phyloP scores from a whole-genome alignment of 1,140 invertebrate genomes.

The Lepeophtheirus salmonis region DNA sequence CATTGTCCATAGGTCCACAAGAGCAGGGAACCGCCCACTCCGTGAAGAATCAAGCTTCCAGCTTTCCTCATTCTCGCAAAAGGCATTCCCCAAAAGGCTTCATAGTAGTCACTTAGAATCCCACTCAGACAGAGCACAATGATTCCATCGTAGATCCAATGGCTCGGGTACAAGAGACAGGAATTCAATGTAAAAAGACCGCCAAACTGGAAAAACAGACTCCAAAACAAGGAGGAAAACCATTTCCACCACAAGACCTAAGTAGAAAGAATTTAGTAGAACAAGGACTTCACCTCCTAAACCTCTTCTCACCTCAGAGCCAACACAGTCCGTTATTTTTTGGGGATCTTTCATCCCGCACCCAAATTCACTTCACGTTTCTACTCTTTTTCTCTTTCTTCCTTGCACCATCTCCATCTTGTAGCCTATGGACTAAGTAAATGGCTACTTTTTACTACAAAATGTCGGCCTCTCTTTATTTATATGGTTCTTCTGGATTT shows the following conservation, averaged over 20 bases:
- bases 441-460: too few species aligned
- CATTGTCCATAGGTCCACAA: not conserved
- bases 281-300: too few species aligned
- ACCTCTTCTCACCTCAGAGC: too few species aligned
- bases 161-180: not conserved
- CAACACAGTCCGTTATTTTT: too few species aligned
- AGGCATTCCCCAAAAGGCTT: not conserved
- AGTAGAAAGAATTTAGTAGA: too few species aligned
- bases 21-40: not conserved
- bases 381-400: too few species aligned
- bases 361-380: too few species aligned
- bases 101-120: not conserved
- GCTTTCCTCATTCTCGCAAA: not conserved
- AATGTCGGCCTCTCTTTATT: too few species aligned
- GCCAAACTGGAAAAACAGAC: not conserved
- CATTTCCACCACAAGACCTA: not conserved
- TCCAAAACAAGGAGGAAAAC: not conserved
- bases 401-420: too few species aligned
- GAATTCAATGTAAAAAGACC: not conserved
- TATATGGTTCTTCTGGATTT: too few species aligned
- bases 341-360: too few species aligned
- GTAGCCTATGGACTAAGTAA: too few species aligned
- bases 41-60: not conserved
- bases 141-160: not conserved
- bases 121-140: not conserved